A percentile compares a stretch with the other conserved stretches of the same genome.
phyloP scores from a whole-genome alignment of 1,140 invertebrate species.

The Homalodisca vitripennis region DNA sequence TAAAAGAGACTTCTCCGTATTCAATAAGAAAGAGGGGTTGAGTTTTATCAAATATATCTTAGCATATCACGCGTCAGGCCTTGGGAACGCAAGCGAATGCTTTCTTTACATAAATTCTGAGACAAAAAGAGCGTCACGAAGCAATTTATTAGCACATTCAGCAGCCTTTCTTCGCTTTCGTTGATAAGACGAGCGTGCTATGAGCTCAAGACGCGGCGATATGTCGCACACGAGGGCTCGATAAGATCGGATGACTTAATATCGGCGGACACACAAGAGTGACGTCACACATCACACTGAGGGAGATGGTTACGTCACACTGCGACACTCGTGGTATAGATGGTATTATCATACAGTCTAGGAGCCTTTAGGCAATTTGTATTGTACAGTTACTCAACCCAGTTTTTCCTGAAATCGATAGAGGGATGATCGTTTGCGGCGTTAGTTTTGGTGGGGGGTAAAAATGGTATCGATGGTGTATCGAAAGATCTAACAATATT shows the following conservation, averaged over 20 bases:
- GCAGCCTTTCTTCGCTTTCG: neutral
- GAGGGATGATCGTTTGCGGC: too few species aligned
- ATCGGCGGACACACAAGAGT: neutral
- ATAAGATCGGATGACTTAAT: neutral
- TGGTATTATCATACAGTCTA: too few species aligned
- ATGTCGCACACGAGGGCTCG: neutral
- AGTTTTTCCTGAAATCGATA: too few species aligned
- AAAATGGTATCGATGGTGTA: too few species aligned
- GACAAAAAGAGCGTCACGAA: neutral
- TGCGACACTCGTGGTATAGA: too few species aligned
- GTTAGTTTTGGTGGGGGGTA: too few species aligned
- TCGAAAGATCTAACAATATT: too few species aligned
- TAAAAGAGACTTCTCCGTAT: neutral
- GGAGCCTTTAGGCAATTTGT: too few species aligned
- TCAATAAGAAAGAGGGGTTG: neutral
- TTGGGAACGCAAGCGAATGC: neutral
- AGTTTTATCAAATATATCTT: neutral
- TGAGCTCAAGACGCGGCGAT: neutral
- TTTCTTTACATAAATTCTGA: neutral
- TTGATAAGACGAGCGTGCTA: too few species aligned
- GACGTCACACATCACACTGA: too few species aligned
- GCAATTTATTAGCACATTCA: neutral
- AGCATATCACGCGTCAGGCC: neutral
- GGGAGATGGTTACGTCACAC: too few species aligned
- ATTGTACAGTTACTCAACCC: too few species aligned